These are phyloP conservation scores for Hyposoter didymator DNA, from an alignment of 2,888 invertebrate species.

Conservation along the genomic window DNA sequence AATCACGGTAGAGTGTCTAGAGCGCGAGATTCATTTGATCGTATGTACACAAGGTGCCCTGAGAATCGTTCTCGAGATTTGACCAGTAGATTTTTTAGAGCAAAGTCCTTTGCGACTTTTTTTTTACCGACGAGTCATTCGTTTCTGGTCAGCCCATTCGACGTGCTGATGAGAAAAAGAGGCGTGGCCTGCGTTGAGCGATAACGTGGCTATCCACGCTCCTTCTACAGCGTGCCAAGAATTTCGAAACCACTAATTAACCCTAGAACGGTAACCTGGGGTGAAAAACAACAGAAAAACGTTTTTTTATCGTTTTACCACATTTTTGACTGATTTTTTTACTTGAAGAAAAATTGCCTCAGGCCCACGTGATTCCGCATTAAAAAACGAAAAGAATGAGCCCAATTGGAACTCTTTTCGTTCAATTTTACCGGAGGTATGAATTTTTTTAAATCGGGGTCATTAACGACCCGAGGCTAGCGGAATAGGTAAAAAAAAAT, in stretches of 20 bases:
- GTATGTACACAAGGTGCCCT: neutral
- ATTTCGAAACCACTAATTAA: neutral
- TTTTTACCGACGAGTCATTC: neutral
- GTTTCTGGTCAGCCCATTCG: neutral
- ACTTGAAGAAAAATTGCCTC: too few relatives aligned
- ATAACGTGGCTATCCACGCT: neutral
- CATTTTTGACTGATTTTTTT: too few relatives aligned
- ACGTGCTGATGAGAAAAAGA: neutral
- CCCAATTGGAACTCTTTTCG: too few relatives aligned
- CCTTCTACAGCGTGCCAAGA: neutral
- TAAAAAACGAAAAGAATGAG: too few relatives aligned
- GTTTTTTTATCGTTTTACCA: too few relatives aligned
- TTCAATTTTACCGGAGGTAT: too few relatives aligned
- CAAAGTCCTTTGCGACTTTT: neutral
- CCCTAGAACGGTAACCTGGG: too few relatives aligned
- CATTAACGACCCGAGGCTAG: too few relatives aligned
- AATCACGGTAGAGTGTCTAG: conserved; percentile 56
- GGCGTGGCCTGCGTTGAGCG: neutral
- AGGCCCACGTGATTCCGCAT: too few relatives aligned
- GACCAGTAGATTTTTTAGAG: neutral
- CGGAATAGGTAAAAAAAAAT: too few relatives aligned
- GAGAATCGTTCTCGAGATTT: neutral
- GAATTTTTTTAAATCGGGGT: too few relatives aligned
- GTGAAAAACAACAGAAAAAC: too few relatives aligned
- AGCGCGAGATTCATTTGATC: conserved; percentile 10